Conservation (phyloP, 37 sponge, comb jelly and placozoan genomes). For the Haliclona indistincta region DNA sequence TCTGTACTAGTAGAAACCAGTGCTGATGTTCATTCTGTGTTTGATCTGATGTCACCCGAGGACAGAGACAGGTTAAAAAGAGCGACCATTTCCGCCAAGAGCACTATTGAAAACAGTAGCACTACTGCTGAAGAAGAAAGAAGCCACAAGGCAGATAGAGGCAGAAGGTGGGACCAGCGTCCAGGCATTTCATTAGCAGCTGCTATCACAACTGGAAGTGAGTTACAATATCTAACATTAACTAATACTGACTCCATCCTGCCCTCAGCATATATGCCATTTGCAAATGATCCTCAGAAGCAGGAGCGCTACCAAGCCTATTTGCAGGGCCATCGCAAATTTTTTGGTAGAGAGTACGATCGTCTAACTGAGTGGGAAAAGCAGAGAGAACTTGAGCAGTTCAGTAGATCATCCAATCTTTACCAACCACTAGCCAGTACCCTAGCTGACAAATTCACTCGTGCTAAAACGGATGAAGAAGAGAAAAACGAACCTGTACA, state of each 20-base stretch:
- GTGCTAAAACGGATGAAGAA: slow-evolving; percentile 18
- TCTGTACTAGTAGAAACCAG: background rate
- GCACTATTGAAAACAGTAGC: background rate
- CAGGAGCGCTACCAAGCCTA: slow-evolving; percentile 61
- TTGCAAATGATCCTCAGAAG: slow-evolving; percentile 47
- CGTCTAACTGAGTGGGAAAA: slow-evolving; percentile 85
- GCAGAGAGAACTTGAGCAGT: slow-evolving; percentile 76
- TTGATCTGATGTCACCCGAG: slow-evolving; percentile 45
- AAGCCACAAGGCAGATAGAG: too few species aligned
- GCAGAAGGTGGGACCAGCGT: too few species aligned
- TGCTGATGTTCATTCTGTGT: slow-evolving; percentile 51
- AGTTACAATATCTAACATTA: too few species aligned
- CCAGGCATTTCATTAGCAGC: background rate
- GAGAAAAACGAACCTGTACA: slow-evolving; percentile 1
- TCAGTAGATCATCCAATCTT: slow-evolving; percentile 42
- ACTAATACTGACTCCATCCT: background rate
- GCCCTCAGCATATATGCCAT: slow-evolving; percentile 36
- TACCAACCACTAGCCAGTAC: slow-evolving; percentile 50
- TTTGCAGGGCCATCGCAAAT: slow-evolving; percentile 12
- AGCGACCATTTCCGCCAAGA: background rate
- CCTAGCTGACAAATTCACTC: slow-evolving; percentile 61
- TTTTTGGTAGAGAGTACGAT: too few species aligned
- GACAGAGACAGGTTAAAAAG: slow-evolving; percentile 55
- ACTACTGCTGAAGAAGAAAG: background rate
- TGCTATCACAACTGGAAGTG: background rate